Evolutionary conservation across 2,888 invertebrate species (phyloP).

Genomic region (Steinernema carpocapsae): DNA sequence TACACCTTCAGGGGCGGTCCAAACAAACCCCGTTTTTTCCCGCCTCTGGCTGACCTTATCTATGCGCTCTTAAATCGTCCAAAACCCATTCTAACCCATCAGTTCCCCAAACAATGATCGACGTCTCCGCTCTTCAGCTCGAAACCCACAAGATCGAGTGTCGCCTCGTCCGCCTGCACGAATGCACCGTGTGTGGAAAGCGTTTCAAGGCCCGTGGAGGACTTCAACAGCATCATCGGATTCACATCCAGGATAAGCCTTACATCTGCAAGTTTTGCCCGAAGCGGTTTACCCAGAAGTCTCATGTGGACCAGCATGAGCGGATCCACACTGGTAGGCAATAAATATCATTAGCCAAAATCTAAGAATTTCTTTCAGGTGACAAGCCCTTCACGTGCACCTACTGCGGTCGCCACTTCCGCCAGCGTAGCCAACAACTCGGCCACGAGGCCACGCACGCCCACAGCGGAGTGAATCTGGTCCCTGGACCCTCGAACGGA

Average conservation of each 20-base stretch:
- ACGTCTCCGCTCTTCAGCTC: conserved; percentile 49
- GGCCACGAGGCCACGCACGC: conserved; percentile 55
- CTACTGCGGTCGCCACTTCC: conserved; percentile 63
- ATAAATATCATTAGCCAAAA: conserved; percentile 7
- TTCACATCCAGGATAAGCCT: conserved; percentile 63
- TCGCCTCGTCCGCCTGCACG: conserved; percentile 56
- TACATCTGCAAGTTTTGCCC: conserved; percentile 61
- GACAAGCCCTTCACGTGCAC: conserved; percentile 63
- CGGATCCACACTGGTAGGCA: conserved; percentile 63
- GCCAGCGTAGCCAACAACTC: conserved; percentile 66
- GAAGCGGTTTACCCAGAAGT: conserved; percentile 68
- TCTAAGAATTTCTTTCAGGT: conserved; percentile 46
- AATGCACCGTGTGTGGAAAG: conserved; percentile 61
- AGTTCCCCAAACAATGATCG: too few species aligned
- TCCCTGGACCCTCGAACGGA: background rate
- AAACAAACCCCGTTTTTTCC: too few species aligned
- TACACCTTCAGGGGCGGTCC: too few species aligned
- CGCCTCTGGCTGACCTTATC: conserved; percentile 2
- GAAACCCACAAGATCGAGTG: conserved; percentile 62
- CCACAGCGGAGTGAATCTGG: conserved; percentile 2
- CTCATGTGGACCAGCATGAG: conserved; percentile 68
- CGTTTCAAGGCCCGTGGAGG: conserved; percentile 66
- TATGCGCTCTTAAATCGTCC: background rate
- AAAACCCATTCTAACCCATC: too few species aligned
- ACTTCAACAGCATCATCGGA: conserved; percentile 66